phyloP scores from a whole-genome alignment of 2,113 vertebrate genomes.

The Odobenus rosmarus region DNA sequence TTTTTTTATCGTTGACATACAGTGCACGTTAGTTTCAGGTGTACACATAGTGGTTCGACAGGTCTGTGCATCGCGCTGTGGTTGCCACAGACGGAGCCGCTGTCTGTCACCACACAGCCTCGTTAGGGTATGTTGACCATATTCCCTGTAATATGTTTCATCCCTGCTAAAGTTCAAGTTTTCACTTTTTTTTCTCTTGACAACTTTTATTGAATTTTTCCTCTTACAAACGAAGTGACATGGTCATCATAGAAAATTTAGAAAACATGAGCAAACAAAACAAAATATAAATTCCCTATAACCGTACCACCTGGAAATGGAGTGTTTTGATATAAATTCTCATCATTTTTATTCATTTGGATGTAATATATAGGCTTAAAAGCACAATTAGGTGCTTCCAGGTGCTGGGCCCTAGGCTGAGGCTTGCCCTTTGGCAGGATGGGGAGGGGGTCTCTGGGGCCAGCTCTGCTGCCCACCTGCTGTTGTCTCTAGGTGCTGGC shows the following conservation, averaged over 20 bases:
- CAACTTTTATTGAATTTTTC: background rate
- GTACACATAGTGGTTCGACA: rapidly evolving
- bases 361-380: rapidly evolving
- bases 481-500: rapidly evolving
- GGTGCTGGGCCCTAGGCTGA: rapidly evolving
- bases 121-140: background rate
- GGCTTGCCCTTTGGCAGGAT: rapidly evolving
- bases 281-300: rapidly evolving
- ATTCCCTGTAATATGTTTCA: background rate
- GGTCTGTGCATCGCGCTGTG: rapidly evolving
- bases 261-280: background rate
- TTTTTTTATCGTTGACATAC: background rate
- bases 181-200: background rate
- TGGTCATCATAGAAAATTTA: background rate
- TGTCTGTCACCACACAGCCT: background rate
- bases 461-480: background rate
- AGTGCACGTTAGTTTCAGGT: background rate
- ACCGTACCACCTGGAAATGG: rapidly evolving
- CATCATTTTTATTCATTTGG: background rate
- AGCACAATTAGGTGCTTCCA: too few relatives aligned
- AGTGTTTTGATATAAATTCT: background rate
- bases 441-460: rapidly evolving
- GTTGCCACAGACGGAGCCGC: background rate
- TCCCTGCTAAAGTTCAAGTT: background rate
- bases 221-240: rapidly evolving